A percentile compares a stretch with the other conserved stretches of the same genome.
phyloP scores from a whole-genome alignment of 1,140 invertebrate genomes.

The Drosophila parabipectinata region DNA sequence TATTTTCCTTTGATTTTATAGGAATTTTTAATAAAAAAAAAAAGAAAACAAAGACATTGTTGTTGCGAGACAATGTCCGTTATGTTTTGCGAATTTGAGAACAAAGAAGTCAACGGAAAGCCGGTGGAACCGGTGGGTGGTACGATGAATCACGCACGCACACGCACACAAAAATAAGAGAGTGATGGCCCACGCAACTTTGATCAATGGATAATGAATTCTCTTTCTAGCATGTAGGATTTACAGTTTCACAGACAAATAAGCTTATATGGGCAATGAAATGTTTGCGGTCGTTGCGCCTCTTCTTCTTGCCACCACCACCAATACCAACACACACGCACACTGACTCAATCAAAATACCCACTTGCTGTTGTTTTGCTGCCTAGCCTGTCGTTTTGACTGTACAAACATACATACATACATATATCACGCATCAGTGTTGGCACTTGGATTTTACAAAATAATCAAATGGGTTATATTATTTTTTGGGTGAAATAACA shows the following conservation, averaged over 20 bases:
- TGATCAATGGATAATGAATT: constrained; percentile 65
- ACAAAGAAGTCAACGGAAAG: constrained; percentile 53
- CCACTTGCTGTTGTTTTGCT: constrained; percentile 71
- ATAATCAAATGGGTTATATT: background rate
- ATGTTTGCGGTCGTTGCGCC: constrained; percentile 67
- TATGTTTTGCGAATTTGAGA: constrained; percentile 62
- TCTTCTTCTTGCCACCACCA: constrained; percentile 78
- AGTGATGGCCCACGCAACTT: constrained; percentile 36
- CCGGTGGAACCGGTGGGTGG: constrained; percentile 5
- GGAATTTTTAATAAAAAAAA: constrained; percentile 2
- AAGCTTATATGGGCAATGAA: constrained; percentile 76
- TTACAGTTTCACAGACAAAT: constrained; percentile 54
- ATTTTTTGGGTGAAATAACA: too few species aligned
- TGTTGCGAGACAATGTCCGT: constrained; percentile 57
- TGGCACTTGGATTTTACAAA: constrained; percentile 10
- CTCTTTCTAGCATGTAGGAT: constrained; percentile 48
- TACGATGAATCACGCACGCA: constrained; percentile 58
- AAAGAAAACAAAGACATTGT: constrained; percentile 32
- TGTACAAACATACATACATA: constrained; percentile 59
- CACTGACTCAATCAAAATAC: constrained; percentile 48
- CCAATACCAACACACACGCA: constrained; percentile 45
- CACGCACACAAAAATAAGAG: constrained; percentile 12
- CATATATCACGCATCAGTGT: constrained; percentile 24
- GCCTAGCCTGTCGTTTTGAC: constrained; percentile 57
- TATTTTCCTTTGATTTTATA: constrained; percentile 27